A percentile compares a stretch with the other conserved stretches of the same genome.
phyloP scores from a whole-genome alignment of 2,797 vertebrate species.

The Tadarida brasiliensis region DNA sequence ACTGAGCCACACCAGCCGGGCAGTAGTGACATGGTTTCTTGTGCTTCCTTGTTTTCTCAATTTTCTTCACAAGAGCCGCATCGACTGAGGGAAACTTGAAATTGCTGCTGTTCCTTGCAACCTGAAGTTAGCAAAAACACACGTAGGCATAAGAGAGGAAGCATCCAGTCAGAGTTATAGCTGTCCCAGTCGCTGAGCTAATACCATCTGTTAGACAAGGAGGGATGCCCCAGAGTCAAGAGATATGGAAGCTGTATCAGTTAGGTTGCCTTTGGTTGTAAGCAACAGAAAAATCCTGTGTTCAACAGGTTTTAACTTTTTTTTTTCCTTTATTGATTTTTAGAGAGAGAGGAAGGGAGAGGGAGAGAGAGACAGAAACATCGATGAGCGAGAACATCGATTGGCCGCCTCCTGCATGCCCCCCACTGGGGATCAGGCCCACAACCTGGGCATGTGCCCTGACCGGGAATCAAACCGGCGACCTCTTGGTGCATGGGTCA shows the following conservation, averaged over 20 bases:
- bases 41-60: constrained; percentile 32
- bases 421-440: too few species aligned
- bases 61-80: background rate
- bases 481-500: too few species aligned
- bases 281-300: constrained; percentile 38
- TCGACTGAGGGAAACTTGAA: background rate
- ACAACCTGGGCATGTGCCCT: too few species aligned
- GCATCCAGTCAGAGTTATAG: background rate
- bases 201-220: background rate
- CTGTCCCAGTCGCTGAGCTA: background rate
- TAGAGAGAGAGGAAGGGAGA: too few species aligned
- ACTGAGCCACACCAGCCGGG: too few species aligned
- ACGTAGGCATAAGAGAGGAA: background rate
- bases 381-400: too few species aligned
- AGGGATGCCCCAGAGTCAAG: background rate
- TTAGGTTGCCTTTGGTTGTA: background rate
- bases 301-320: too few species aligned
- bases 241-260: background rate
- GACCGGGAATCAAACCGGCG: too few species aligned
- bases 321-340: too few species aligned
- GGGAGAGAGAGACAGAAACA: too few species aligned
- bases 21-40: constrained; percentile 16
- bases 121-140: background rate
- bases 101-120: background rate
- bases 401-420: too few species aligned